Evolutionary conservation across 2,888 invertebrate species (phyloP).

Genomic region (Lycaena phlaeas): DNA sequence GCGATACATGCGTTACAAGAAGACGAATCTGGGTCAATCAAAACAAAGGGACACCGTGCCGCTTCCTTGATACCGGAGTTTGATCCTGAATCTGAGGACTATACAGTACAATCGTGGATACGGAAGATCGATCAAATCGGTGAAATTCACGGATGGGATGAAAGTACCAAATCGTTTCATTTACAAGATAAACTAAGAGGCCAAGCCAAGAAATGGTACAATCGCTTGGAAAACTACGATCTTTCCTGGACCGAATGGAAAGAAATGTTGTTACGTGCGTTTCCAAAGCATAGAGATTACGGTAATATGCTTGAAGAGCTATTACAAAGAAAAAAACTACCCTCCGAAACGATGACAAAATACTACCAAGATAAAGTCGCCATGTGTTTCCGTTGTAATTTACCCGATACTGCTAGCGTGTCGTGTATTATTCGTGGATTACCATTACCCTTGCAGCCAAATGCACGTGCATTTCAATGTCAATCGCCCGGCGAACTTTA

Average conservation of each 20-base stretch:
- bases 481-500: conserved; percentile 21
- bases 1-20: conserved; percentile 6
- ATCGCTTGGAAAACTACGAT: conserved; percentile 22
- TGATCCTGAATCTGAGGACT: conserved; percentile 18
- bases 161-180: conserved; percentile 19
- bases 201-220: conserved; percentile 23
- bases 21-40: no score
- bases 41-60: not conserved
- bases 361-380: conserved; percentile 28
- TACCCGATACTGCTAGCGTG: conserved; percentile 20
- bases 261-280: conserved; percentile 20
- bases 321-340: conserved; percentile 20
- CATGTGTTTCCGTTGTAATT: conserved; percentile 25
- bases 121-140: conserved; percentile 21
- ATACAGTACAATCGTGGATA: conserved; percentile 16
- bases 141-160: conserved; percentile 22
- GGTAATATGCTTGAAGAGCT: conserved; percentile 21
- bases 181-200: conserved; percentile 23
- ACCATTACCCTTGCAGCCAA: conserved; percentile 21
- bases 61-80: conserved; percentile 9
- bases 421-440: conserved; percentile 25
- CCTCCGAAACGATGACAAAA: conserved; percentile 22
- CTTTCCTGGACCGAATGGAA: conserved; percentile 26
- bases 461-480: conserved; percentile 24
- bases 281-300: conserved; percentile 24